Base-by-base conservation (phyloP, 2,113 vertebrate genomes). In the Brachypteracias leptosomus region DNA sequence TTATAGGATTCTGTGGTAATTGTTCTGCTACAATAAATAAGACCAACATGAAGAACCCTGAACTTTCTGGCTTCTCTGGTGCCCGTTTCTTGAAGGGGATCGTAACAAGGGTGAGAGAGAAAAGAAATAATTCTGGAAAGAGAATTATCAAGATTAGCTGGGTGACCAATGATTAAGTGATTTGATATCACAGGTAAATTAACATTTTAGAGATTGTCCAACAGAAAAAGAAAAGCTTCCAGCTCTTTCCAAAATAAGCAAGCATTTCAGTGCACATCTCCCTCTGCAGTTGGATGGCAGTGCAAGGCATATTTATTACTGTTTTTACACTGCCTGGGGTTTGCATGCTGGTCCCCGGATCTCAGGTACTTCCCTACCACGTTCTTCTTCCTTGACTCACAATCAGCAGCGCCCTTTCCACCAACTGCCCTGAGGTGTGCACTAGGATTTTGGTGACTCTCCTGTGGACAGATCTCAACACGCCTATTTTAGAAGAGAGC, bases 1-100 rank as follows among this genome's bases (percentile, higher is more conserved):
- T 73, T 88, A 55, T 47, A 54, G 46, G 46, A 90, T 93, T 70
- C 59, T 66, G 35, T 80, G 38, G 46, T 54, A 74, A 59, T 80
- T 74, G 28, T 77, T 94, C 82, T 85, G 67, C 78, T 93, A 76
- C 88, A 62, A 29, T 92, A 83, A 92, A 92, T 55, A 54, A 25
- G 35, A 61, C 40, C 75, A 57, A 80, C 61, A 77, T 77, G 76
- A 95, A 88, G 80, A 0, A 2, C 28, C 58, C 28, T 80, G 58
- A 92, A 80, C 36, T 80, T 94, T 57, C 72, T 88, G 63, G 49
- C 79, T 90, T 88, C 75, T 73, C 40, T 58, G 58, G n/a, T 83
- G 59, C 54, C 33, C 28, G 8, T 71, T 88, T 77, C 72, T 88
- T 85, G 70, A 82, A 91, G n/a, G 20, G 18, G 8, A 85, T 57